phyloP scores from a whole-genome alignment of 1,140 invertebrate genomes.

The Drosophila littoralis region DNA sequence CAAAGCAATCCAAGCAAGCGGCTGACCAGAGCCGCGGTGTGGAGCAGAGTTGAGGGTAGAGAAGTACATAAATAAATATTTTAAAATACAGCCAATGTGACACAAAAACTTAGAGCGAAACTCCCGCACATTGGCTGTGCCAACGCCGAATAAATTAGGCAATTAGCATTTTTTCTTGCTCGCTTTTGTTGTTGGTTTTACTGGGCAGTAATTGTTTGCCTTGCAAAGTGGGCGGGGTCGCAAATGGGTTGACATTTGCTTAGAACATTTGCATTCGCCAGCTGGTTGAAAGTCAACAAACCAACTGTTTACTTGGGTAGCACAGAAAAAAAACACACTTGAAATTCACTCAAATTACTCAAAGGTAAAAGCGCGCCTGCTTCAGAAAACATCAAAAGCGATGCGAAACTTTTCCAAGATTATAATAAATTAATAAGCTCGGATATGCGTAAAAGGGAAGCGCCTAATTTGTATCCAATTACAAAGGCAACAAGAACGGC shows the following conservation, averaged over 20 bases:
- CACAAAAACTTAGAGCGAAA: conserved; percentile 27
- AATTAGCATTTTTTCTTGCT: conserved; percentile 66
- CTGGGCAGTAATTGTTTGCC: conserved; percentile 31
- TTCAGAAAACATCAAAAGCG: conserved; percentile 41
- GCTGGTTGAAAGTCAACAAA: conserved; percentile 32
- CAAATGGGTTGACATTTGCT: conserved; percentile 34
- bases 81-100: conserved; percentile 51
- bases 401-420: conserved; percentile 24
- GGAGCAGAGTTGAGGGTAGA: background rate
- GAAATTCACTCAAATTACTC: conserved; percentile 22
- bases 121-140: conserved; percentile 31
- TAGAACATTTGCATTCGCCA: conserved; percentile 40
- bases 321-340: conserved; percentile 20
- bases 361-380: conserved; percentile 31
- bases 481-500: background rate
- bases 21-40: background rate
- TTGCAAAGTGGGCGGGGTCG: conserved; percentile 7
- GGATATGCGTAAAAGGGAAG: conserved; percentile 1
- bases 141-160: conserved; percentile 64
- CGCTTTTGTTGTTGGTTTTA: conserved; percentile 11
- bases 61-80: conserved; percentile 53
- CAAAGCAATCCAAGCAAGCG: conserved; percentile 23
- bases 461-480: conserved; percentile 19
- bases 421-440: conserved; percentile 15
- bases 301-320: conserved; percentile 25